These are phyloP conservation scores for Callocephalon fimbriatum DNA, from an alignment of 2,113 vertebrate species.

Conservation along the genomic window DNA sequence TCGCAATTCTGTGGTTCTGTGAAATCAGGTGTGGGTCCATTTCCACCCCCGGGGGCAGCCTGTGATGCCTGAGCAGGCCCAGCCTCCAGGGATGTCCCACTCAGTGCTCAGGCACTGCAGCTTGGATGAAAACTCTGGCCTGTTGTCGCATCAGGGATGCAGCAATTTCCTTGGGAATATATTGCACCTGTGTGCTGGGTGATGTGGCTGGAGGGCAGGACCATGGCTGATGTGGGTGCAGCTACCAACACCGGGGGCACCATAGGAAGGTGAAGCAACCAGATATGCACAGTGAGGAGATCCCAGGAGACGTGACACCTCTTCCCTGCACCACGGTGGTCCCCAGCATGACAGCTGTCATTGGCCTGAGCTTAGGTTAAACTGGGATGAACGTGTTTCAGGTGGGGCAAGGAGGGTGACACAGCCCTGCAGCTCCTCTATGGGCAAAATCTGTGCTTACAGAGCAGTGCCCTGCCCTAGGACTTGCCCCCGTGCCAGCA, in stretches of 20 bases:
- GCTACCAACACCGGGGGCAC: background rate
- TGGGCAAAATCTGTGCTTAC: background rate
- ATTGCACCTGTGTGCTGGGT: fast-evolving
- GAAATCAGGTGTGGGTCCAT: fast-evolving
- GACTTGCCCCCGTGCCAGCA: background rate
- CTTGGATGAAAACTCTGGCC: background rate
- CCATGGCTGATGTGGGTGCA: fast-evolving
- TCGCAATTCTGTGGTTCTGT: background rate
- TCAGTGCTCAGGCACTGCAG: background rate
- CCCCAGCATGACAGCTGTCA: background rate
- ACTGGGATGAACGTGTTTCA: background rate
- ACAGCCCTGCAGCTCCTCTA: background rate
- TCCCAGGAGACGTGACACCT: background rate
- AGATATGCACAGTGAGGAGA: fast-evolving
- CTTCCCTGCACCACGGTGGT: background rate
- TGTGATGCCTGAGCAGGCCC: background rate
- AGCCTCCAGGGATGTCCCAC: background rate
- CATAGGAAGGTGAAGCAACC: background rate
- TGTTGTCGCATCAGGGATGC: background rate
- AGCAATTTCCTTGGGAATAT: background rate
- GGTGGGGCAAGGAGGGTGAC: background rate
- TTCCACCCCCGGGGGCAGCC: fast-evolving
- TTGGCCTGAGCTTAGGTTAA: background rate
- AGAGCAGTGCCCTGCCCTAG: background rate
- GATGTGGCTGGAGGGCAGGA: fast-evolving